Base-by-base conservation (phyloP, 64 coral and sea anemone genomes). In the Stichodactyla helianthus region DNA sequence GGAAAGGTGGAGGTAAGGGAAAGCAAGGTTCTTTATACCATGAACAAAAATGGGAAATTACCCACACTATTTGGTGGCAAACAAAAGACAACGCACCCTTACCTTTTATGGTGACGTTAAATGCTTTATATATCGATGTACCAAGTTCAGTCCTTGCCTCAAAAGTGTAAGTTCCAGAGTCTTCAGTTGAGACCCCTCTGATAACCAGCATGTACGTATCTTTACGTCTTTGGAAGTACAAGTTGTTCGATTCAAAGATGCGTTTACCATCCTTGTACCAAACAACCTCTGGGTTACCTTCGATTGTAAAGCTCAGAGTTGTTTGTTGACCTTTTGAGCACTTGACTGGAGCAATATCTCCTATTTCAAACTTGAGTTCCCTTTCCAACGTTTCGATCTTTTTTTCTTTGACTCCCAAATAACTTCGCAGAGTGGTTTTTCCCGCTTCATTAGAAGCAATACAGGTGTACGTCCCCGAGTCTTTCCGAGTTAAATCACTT, bases 391-490 rank as follows among this genome's bases (percentile, higher is more conserved):
- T 82, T 19, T 89, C 84, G 16, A 83, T 60, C n/a, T 59, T 89
- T 53, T 95, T 95, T 83, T 87, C 88, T 25, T 76, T 93, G 8
- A 97, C 94, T 27, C 71, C 86, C 5, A 97, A 88, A 70, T 97
- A 91, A n/a, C 55, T 61, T 54, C 80, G 80, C 17, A 90, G 86
- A 14, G 88, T 86, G 50, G 81, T 77, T 82, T 88, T 51, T 82
- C 94, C 94, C 26, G 91, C 94, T 64, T 97, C 94, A 76, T 97
- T 97, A n/a, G 55, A 62, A 22, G 94, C 94, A 50, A 50, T 88
- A 67, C 94, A 97, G 19, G 65, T 89, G 83, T 93, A 97, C 27
- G 79, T 84, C 6, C 94, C 94, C 82, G 87, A 83, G 82, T 97
- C 94, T 59, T 92, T 89, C 16, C 77, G 86, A 9, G 87, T 92